Percentiles rank a stretch among this genome's conserved stretches.
Conservation (phyloP, 1,140 invertebrate species). For the Heliconius nattereri region DNA sequence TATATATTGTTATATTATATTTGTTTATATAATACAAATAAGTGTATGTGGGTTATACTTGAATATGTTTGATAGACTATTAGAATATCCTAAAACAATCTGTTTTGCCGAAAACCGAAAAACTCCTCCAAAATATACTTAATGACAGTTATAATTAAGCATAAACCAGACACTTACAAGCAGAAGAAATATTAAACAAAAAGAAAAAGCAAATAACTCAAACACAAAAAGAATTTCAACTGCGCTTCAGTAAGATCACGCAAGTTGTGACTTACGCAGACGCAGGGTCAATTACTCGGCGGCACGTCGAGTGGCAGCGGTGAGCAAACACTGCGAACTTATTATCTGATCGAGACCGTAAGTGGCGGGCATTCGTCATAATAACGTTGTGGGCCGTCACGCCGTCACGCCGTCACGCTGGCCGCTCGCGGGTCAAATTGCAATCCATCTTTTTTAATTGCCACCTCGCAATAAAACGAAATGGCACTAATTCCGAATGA, state of each 20-base stretch:
- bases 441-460: slow-evolving; percentile 80
- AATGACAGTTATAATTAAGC: too few relatives aligned
- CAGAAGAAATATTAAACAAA: background rate
- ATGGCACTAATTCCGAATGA: slow-evolving; percentile 29
- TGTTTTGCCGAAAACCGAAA: too few relatives aligned
- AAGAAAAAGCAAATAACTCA: background rate
- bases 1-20: too few relatives aligned
- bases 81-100: too few relatives aligned
- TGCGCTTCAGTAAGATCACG: background rate
- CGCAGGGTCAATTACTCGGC: slow-evolving; percentile 38
- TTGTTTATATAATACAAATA: too few relatives aligned
- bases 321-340: slow-evolving; percentile 59
- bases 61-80: too few relatives aligned
- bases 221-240: background rate
- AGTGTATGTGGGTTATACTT: too few relatives aligned
- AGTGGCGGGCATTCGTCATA: slow-evolving; percentile 71
- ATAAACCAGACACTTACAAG: background rate
- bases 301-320: slow-evolving; percentile 53
- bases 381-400: slow-evolving; percentile 69
- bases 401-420: slow-evolving; percentile 75
- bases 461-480: slow-evolving; percentile 47
- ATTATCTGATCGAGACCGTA: slow-evolving; percentile 72
- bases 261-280: slow-evolving; percentile 11
- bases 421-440: slow-evolving; percentile 73
- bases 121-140: too few relatives aligned